A percentile compares a stretch with the other conserved stretches of the same genome.
Evolutionary conservation across 2,113 vertebrate species (phyloP).

Genomic region (Crotalus horridus): DNA sequence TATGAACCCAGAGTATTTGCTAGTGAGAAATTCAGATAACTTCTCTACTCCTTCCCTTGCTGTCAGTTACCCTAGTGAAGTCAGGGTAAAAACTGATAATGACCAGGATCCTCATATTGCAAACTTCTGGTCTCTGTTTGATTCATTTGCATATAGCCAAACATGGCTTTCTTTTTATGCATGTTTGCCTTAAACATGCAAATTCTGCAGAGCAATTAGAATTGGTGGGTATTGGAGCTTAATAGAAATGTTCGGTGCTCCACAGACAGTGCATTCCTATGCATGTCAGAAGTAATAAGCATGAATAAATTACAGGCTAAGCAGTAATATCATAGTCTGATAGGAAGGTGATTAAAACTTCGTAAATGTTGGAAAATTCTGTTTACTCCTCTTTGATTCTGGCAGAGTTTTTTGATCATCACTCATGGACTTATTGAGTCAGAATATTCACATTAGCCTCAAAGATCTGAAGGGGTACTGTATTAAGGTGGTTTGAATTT

Average conservation of each 20-base stretch:
- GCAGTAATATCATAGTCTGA: not conserved
- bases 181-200: not conserved
- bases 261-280: not conserved
- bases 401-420: not conserved
- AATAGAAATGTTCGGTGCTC: not conserved
- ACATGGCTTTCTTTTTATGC: not conserved
- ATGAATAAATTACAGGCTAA: not conserved
- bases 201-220: not conserved
- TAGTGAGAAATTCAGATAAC: not conserved
- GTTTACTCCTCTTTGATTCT: not conserved
- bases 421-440: not conserved
- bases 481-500: not conserved
- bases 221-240: not conserved
- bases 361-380: not conserved
- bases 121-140: not conserved
- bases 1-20: not conserved
- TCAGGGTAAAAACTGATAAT: not conserved
- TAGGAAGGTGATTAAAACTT: not conserved
- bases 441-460: not conserved
- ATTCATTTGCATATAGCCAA: not conserved
- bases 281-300: not conserved
- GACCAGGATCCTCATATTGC: not conserved
- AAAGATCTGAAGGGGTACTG: not conserved
- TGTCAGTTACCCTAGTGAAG: not conserved
- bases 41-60: not conserved